Base-by-base conservation (phyloP, 2,797 vertebrate species). In the Enteromius radiatus region DNA sequence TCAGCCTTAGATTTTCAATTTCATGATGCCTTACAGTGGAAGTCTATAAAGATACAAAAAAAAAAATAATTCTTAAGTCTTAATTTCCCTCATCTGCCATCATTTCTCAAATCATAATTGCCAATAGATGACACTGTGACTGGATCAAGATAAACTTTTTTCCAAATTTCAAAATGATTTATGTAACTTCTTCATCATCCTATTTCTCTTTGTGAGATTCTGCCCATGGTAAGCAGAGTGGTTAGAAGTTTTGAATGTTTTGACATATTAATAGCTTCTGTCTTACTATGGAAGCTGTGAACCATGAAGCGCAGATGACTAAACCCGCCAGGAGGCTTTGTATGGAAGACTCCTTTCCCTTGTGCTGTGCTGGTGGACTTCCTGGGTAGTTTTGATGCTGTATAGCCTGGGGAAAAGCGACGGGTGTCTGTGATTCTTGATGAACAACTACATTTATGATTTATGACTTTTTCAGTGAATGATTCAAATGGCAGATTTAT, bases 381-480 rank as follows among this genome's bases (percentile, higher is more conserved):
- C 88, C 89, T 84, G 88, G 87, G 89, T 84, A 85, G 87, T 79
- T 81, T 87, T 90, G 84, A 86, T 88, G 85, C 84, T 92, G 91
- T 91, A 92, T 94, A 93, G 93, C 94, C 94, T 92, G 83, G 93
- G 93, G 93, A 94, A 90, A 94, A 93, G 91, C 93, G 86, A 89
- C 92, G 93, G 93, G 93, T 93, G 92, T 93, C 92, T 93, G 90
- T 91, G 94, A 95, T 93, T 94, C 95, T 94, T 94, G 94, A 95
- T 95, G 93, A 94, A 95, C 92, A 92, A 94, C 93, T 92, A 92
- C 91, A 92, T 94, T 91, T 93, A 91, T 92, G 93, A 87, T 86
- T 88, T 82, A 87, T 87, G 81, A 84, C 68, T 70, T 74, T 84
- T 85, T 88, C 76, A 56, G 78, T 83, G 82, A 87, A 82, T 68